phyloP scores from a whole-genome alignment of 2,888 invertebrate genomes.

The Drosophila helvetica region DNA sequence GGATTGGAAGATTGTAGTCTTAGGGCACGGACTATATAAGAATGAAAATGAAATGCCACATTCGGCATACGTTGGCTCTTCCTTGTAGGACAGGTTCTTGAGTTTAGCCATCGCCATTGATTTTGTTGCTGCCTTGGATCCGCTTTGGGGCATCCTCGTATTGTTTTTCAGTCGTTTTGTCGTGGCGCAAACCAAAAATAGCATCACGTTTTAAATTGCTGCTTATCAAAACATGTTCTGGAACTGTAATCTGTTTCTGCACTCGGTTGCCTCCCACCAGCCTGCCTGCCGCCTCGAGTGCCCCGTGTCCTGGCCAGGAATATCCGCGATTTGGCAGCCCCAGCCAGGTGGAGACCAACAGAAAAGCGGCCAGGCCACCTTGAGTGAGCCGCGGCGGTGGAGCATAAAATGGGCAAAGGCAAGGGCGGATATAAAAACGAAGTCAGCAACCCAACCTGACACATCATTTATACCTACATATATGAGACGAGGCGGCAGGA shows the following conservation, averaged over 20 bases:
- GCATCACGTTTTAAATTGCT: conserved; percentile 81
- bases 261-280: conserved; percentile 59
- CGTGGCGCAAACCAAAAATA: conserved; percentile 72
- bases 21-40: too few species aligned
- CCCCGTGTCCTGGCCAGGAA: too few species aligned
- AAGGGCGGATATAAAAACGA: conserved; percentile 71
- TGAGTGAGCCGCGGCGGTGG: conserved; percentile 60
- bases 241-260: conserved; percentile 78
- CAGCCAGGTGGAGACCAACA: neutral
- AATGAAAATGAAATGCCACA: neutral
- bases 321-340: too few species aligned
- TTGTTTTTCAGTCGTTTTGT: neutral
- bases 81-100: conserved; percentile 3
- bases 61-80: neutral
- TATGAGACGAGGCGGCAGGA: conserved; percentile 14
- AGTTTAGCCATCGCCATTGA: conserved; percentile 26
- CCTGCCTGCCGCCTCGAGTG: too few species aligned
- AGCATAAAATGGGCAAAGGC: conserved; percentile 74
- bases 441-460: conserved; percentile 77
- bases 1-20: neutral
- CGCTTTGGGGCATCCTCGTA: conserved; percentile 2
- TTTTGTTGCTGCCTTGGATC: conserved; percentile 21
- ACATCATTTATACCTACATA: conserved; percentile 75
- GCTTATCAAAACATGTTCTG: conserved; percentile 80
- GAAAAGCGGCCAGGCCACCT: conserved; percentile 47